A percentile compares a stretch with the other conserved stretches of the same genome.
These are phyloP conservation scores for Acleris sparsana DNA, from an alignment of 2,888 invertebrate species.

Conservation along the genomic window DNA sequence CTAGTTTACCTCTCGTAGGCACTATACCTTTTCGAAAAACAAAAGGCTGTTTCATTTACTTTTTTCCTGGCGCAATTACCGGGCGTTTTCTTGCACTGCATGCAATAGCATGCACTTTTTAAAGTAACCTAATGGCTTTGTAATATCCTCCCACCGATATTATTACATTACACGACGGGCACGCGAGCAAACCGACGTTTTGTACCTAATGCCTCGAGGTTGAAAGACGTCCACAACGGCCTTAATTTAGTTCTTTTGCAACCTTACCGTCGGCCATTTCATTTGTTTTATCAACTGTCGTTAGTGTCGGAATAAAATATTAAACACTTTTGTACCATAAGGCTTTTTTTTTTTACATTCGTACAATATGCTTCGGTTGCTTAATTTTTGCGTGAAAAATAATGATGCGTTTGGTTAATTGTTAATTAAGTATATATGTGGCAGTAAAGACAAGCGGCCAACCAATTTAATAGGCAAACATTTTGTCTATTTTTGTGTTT, in stretches of 20 bases:
- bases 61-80: conserved; percentile 25
- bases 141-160: conserved; percentile 58
- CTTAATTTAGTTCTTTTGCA: conserved; percentile 44
- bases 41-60: conserved; percentile 23
- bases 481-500: too few species aligned
- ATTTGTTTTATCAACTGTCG: background rate
- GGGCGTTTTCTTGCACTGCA: conserved; percentile 37
- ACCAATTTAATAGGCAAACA: too few species aligned
- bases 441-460: too few species aligned
- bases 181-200: conserved; percentile 49
- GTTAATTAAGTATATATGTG: too few species aligned
- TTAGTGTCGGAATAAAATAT: background rate
- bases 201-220: conserved; percentile 53
- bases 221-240: conserved; percentile 32
- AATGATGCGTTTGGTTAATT: too few species aligned
- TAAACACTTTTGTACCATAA: background rate
- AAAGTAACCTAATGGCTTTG: conserved; percentile 56
- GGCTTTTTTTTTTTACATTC: too few species aligned
- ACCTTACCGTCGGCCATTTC: conserved; percentile 37
- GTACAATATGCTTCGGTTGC: too few species aligned
- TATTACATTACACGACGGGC: conserved; percentile 55
- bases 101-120: conserved; percentile 47
- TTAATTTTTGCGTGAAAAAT: too few species aligned
- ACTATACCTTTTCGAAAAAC: conserved; percentile 23
- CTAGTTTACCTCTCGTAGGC: conserved; percentile 29